Evolutionary conservation across 2,797 vertebrate species (phyloP).

Genomic region (Gallirallus australis): DNA sequence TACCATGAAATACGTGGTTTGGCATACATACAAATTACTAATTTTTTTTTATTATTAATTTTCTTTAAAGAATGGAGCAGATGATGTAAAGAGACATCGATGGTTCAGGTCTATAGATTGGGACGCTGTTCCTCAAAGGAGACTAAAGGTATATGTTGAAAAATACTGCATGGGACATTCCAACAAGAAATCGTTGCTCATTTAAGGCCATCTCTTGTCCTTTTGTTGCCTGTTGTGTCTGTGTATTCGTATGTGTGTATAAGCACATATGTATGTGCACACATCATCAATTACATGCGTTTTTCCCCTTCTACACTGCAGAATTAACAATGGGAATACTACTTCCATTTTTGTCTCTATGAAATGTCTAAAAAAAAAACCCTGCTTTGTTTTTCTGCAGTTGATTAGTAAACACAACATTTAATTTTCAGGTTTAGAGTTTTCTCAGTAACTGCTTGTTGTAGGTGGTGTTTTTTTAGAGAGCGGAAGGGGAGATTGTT

Average conservation of each 20-base stretch:
- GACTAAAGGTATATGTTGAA: slow-evolving; percentile 85
- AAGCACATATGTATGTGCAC: background rate
- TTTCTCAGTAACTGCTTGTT: background rate
- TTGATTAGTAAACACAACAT: background rate
- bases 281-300: background rate
- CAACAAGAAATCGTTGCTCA: background rate
- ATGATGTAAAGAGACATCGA: slow-evolving; percentile 92
- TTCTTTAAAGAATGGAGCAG: slow-evolving; percentile 87
- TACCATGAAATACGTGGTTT: background rate
- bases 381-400: background rate
- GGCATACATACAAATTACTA: background rate
- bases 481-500: rapidly evolving
- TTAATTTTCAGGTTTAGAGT: background rate
- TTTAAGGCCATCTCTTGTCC: slow-evolving; percentile 8
- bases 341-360: background rate
- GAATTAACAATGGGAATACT: background rate
- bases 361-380: background rate
- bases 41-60: background rate
- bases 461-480: rapidly evolving
- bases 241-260: background rate
- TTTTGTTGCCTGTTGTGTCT: background rate
- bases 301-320: background rate
- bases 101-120: slow-evolving; percentile 94
- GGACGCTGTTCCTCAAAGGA: slow-evolving; percentile 89
- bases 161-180: background rate